These are phyloP conservation scores for Epirrita christyi DNA, from an alignment of 2,888 invertebrate genomes.

Conservation along the genomic window DNA sequence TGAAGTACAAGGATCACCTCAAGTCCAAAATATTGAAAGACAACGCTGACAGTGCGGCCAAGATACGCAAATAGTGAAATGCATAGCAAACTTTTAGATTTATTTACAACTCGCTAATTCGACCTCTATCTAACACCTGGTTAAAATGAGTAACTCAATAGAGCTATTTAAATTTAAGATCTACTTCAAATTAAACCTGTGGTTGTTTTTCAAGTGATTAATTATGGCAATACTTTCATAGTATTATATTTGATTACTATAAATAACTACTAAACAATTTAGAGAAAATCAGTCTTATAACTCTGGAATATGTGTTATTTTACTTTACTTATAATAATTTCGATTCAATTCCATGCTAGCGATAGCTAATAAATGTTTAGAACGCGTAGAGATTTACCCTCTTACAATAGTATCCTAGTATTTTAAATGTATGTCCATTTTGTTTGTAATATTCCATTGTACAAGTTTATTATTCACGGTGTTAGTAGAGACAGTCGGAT, in stretches of 20 bases:
- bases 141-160: constrained; percentile 15
- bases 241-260: too few relatives aligned
- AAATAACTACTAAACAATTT: too few relatives aligned
- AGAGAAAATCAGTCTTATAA: too few relatives aligned
- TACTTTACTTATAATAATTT: too few relatives aligned
- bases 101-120: constrained; percentile 38
- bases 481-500: constrained; percentile 42
- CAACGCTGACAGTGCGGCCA: constrained; percentile 81
- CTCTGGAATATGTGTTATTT: too few relatives aligned
- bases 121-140: constrained; percentile 37
- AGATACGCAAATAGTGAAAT: constrained; percentile 71
- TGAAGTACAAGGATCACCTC: constrained; percentile 97
- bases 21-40: constrained; percentile 94
- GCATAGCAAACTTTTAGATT: constrained; percentile 39
- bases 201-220: too few relatives aligned
- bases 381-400: neutral
- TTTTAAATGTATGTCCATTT: neutral
- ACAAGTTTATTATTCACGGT: constrained; percentile 28
- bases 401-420: neutral
- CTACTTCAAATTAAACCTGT: too few relatives aligned
- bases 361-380: too few relatives aligned
- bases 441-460: neutral
- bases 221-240: too few relatives aligned
- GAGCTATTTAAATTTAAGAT: too few relatives aligned
- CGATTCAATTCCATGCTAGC: too few relatives aligned